Conservation (phyloP, 2,888 invertebrate species). For the Eulithis prunata region DNA sequence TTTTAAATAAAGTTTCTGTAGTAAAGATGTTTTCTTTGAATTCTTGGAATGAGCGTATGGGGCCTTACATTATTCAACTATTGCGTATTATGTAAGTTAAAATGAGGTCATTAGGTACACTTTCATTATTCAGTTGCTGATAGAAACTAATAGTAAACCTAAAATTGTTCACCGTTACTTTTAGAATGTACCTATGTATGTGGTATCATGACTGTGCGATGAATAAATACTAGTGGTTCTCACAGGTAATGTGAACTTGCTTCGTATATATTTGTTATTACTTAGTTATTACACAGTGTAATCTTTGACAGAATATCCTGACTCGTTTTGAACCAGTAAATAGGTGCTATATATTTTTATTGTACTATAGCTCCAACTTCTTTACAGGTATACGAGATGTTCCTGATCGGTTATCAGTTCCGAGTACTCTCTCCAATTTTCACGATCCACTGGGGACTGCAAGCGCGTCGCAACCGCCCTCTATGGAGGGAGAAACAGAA, state of each 20-base stretch:
- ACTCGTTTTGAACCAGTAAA: background rate
- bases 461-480: constrained; percentile 90
- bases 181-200: too few relatives aligned
- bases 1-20: constrained; percentile 54
- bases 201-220: too few relatives aligned
- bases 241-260: too few relatives aligned
- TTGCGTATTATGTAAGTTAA: constrained; percentile 15
- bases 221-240: too few relatives aligned
- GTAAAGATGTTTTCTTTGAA: constrained; percentile 38
- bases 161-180: too few relatives aligned
- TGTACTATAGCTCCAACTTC: background rate
- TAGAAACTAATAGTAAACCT: background rate
- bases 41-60: constrained; percentile 25
- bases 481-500: constrained; percentile 95
- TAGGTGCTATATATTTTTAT: too few relatives aligned
- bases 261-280: too few relatives aligned
- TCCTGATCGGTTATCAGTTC: constrained; percentile 94
- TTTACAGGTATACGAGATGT: constrained; percentile 95
- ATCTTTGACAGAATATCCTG: too few relatives aligned
- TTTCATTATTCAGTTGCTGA: background rate
- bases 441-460: constrained; percentile 95
- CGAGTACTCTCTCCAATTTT: constrained; percentile 94
- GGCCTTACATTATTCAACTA: constrained; percentile 5
- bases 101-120: background rate
- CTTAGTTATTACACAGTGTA: too few relatives aligned